phyloP scores from a whole-genome alignment of 2,888 invertebrate species.

The Dione juno region DNA sequence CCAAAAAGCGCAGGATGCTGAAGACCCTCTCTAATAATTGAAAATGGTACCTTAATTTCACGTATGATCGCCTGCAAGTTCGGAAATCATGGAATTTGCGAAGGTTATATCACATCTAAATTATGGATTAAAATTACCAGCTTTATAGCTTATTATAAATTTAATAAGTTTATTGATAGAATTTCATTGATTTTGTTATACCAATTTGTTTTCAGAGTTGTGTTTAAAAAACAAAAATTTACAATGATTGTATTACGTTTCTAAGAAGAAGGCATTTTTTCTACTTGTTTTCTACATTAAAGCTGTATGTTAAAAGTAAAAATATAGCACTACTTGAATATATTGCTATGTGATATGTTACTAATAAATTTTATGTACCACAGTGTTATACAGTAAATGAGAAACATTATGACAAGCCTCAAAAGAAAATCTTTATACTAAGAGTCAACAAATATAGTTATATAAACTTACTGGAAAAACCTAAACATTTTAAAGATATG shows the following conservation, averaged over 20 bases:
- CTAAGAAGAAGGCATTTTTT: no score
- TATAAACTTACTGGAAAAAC: slow-evolving; percentile 16
- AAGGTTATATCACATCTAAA: slow-evolving; percentile 17
- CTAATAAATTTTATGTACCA: no score
- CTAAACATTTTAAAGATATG: slow-evolving; percentile 32
- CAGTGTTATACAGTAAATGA: neutral
- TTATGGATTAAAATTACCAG: slow-evolving; percentile 4
- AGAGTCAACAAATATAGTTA: slow-evolving; percentile 15
- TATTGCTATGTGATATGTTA: neutral
- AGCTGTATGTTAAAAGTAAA: neutral
- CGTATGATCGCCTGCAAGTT: slow-evolving; percentile 55
- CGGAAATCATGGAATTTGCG: slow-evolving; percentile 37
- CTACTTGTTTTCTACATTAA: no score
- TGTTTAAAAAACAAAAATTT: no score
- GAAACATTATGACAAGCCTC: neutral
- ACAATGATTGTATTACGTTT: no score
- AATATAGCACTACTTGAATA: neutral
- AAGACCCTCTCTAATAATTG: slow-evolving; percentile 57
- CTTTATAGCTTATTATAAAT: slow-evolving; percentile 7
- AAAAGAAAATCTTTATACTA: neutral
- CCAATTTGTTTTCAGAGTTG: no score
- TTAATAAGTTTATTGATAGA: neutral
- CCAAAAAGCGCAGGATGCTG: slow-evolving; percentile 55
- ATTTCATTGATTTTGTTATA: neutral
- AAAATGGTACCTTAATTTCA: slow-evolving; percentile 61